Percentiles rank a stretch among this genome's conserved stretches.
phyloP scores from a whole-genome alignment of 1,140 invertebrate genomes.

The Drosophila littoralis region DNA sequence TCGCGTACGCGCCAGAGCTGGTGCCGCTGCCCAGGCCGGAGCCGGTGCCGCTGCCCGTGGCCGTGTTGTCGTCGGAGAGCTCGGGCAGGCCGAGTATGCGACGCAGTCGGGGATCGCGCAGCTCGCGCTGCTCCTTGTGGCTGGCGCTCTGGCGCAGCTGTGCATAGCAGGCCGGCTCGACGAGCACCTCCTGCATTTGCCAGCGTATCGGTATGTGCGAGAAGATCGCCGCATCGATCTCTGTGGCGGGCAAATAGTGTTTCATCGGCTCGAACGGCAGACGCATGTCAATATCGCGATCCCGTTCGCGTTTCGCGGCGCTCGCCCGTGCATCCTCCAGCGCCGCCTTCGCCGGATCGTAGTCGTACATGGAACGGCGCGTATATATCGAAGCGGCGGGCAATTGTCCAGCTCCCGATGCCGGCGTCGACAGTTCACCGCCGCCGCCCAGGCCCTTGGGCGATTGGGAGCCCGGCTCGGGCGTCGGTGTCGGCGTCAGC shows the following conservation, averaged over 20 bases:
- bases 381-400: conserved; percentile 44
- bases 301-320: conserved; percentile 64
- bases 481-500: conserved; percentile 63
- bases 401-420: neutral
- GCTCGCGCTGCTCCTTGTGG: conserved; percentile 87
- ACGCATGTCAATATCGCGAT: conserved; percentile 90
- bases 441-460: conserved; percentile 23
- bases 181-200: conserved; percentile 87
- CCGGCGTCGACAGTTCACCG: neutral
- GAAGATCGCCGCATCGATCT: conserved; percentile 92
- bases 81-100: conserved; percentile 88
- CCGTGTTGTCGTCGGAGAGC: conserved; percentile 20
- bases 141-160: conserved; percentile 87
- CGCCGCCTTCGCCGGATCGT: conserved; percentile 42
- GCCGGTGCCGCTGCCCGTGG: neutral
- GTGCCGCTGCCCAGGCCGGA: neutral
- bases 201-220: conserved; percentile 90
- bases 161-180: conserved; percentile 90
- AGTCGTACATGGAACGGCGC: conserved; percentile 74
- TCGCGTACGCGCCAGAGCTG: neutral
- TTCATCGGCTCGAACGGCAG: conserved; percentile 91
- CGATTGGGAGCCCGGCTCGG: conserved; percentile 68
- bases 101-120: conserved; percentile 89
- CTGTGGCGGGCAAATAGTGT: conserved; percentile 91
- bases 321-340: conserved; percentile 32